Percentiles rank a stretch among this genome's conserved stretches.
phyloP scores from a whole-genome alignment of 1,140 invertebrate genomes.

The Drosophila nigromelanica region DNA sequence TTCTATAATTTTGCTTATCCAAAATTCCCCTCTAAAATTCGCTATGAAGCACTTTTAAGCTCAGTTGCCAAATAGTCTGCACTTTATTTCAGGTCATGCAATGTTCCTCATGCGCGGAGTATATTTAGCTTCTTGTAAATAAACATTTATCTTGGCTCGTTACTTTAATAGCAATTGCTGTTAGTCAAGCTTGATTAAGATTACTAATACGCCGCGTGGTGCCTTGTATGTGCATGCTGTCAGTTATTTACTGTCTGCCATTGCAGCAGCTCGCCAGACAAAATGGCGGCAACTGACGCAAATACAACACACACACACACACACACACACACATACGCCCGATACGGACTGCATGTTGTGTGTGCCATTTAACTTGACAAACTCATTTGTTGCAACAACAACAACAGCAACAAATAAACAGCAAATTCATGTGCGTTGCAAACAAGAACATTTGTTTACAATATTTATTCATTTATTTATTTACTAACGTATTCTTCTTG shows the following conservation, averaged over 20 bases:
- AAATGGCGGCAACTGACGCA: constrained; percentile 64
- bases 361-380: constrained; percentile 77
- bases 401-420: constrained; percentile 23
- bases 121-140: constrained; percentile 1
- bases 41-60: neutral
- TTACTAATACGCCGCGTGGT: constrained; percentile 77
- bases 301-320: constrained; percentile 21
- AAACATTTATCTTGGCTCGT: constrained; percentile 22
- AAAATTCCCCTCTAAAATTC: neutral
- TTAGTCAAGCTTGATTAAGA: constrained; percentile 44
- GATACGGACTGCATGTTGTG: constrained; percentile 34
- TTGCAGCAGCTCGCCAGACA: constrained; percentile 73
- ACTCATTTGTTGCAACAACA: constrained; percentile 69
- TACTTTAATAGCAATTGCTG: constrained; percentile 22
- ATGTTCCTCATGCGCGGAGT: neutral
- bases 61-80: constrained; percentile 5
- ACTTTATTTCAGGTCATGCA: neutral
- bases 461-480: constrained; percentile 71
- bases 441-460: constrained; percentile 73
- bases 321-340: constrained; percentile 20
- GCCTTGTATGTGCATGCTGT: constrained; percentile 45
- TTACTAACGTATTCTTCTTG: constrained; percentile 51
- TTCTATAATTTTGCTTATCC: no score
- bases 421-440: constrained; percentile 59
- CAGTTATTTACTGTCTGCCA: constrained; percentile 61